A percentile compares a stretch with the other conserved stretches of the same genome.
phyloP scores from a whole-genome alignment of 2,888 invertebrate species.

The Parnassius mnemosyne region DNA sequence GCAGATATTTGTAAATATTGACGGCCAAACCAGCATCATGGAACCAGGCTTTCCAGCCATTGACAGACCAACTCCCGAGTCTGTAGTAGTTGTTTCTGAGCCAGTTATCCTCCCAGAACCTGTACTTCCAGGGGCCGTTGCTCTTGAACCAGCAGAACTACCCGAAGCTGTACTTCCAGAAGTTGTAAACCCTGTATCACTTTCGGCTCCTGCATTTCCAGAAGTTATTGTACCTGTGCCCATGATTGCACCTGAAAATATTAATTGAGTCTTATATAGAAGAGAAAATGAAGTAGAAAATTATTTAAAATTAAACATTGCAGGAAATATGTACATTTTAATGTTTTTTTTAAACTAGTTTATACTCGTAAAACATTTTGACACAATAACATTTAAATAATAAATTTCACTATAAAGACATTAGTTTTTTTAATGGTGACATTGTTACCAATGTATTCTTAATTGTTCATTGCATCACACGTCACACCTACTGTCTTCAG shows the following conservation, averaged over 20 bases:
- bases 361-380: too few relatives aligned
- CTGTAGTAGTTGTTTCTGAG: slow-evolving; percentile 18
- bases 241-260: slow-evolving; percentile 22
- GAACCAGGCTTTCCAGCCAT: slow-evolving; percentile 26
- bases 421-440: too few relatives aligned
- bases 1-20: slow-evolving; percentile 49
- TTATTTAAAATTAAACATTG: too few relatives aligned
- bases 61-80: slow-evolving; percentile 11
- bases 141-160: slow-evolving; percentile 19
- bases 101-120: slow-evolving; percentile 22
- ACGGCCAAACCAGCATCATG: slow-evolving; percentile 34
- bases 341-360: too few relatives aligned
- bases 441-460: too few relatives aligned
- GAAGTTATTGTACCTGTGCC: slow-evolving; percentile 20
- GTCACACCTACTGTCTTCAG: too few relatives aligned
- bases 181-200: slow-evolving; percentile 24
- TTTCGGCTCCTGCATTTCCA: slow-evolving; percentile 27
- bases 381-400: too few relatives aligned
- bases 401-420: too few relatives aligned
- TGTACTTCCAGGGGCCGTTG: slow-evolving; percentile 20
- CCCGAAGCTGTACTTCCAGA: slow-evolving; percentile 28
- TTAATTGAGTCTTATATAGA: background rate
- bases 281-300: too few relatives aligned
- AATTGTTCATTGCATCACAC: too few relatives aligned
- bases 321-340: too few relatives aligned